Percentiles rank a stretch among this genome's conserved stretches.
Evolutionary conservation across 2,797 vertebrate species (phyloP).

Genomic region (Helicolenus hilgendorfi): DNA sequence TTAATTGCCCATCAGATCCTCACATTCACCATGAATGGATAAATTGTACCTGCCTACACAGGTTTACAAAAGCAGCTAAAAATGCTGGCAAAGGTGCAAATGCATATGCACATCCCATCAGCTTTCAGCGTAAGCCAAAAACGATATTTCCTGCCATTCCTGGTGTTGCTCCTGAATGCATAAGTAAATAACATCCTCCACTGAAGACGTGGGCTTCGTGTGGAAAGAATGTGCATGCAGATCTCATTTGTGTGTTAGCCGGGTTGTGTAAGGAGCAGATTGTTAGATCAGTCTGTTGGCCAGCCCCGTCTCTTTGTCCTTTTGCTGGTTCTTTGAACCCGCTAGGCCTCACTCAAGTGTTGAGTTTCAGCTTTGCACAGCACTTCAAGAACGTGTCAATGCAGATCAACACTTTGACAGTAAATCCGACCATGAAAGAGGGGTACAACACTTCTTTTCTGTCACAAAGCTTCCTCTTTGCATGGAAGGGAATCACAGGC

Average conservation of each 20-base stretch:
- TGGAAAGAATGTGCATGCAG: conserved; percentile 67
- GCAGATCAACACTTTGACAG: conserved; percentile 75
- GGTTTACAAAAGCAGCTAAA: conserved; percentile 46
- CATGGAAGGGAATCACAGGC: conserved; percentile 20
- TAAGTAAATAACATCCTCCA: conserved; percentile 53
- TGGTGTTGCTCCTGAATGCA: conserved; percentile 52
- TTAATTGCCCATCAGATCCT: not conserved
- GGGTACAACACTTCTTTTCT: conserved; percentile 26
- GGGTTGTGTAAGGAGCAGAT: conserved; percentile 17
- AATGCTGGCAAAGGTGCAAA: conserved; percentile 57
- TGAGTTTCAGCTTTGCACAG: conserved; percentile 63
- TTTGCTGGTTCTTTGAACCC: conserved; percentile 53
- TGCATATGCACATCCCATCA: conserved; percentile 56
- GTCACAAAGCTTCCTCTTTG: conserved; percentile 47
- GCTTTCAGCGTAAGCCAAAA: conserved; percentile 34
- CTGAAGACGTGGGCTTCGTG: conserved; percentile 19
- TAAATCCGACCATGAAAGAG: conserved; percentile 65
- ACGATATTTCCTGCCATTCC: conserved; percentile 42
- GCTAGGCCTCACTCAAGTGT: conserved; percentile 56
- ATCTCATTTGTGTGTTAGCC: conserved; percentile 41
- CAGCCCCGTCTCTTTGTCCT: conserved; percentile 47
- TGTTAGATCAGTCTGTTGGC: conserved; percentile 29
- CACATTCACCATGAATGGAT: conserved; percentile 2
- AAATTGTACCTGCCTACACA: conserved; percentile 65
- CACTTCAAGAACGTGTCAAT: conserved; percentile 70